Evolutionary conservation across 2,797 vertebrate genomes (phyloP), one percentile per base, ranked within the genome.

Genomic region (Carcharodon carcharias): DNA sequence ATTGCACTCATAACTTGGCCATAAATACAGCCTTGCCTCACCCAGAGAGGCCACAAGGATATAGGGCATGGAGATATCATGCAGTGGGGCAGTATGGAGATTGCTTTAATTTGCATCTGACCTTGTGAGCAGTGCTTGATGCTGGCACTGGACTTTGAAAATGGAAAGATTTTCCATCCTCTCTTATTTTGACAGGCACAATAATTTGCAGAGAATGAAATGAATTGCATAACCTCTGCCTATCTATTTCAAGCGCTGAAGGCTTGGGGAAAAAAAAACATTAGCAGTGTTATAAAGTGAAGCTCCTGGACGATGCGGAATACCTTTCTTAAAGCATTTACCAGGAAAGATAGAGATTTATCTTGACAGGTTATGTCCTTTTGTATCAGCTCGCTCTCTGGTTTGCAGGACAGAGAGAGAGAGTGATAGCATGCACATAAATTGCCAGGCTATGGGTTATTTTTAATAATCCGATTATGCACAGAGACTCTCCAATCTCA

Each of bases 391-490:
- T 31, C 18, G 14, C 5, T 91, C 88, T 16, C 11, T 88, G 88
- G 12, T 58, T 54, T 89, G 50, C 31, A 58, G 11, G 28, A 31
- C 54, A 56, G 9, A 88, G 85, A 54, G 85, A 54, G 87, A 23
- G 40, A 77, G 71, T n/a, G 31, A 77, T 54, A 85, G 82, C 23
- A 56, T 7, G 58, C 56, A 91, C 56, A 35, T 61, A 91, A 91
- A 91, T 91, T 63, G 31, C 31, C 31, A 63, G 56, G 31, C 56
- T 61, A 35, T 58, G 35, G 88, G 58, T 91, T 35, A 91, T 61
- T 61, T 91, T 91, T 61, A 91, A n/a, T 91, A 91, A 91, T 61
- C 88, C n/a, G 56, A 61, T 91, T 58, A 91, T 91, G 88, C 80
- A 85, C 40, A 18, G 80, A 50, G 21, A 5, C 14, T 4, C 28